These are phyloP conservation scores for Crocallis elinguaria DNA, from an alignment of 2,888 invertebrate genomes.

Conservation along the genomic window DNA sequence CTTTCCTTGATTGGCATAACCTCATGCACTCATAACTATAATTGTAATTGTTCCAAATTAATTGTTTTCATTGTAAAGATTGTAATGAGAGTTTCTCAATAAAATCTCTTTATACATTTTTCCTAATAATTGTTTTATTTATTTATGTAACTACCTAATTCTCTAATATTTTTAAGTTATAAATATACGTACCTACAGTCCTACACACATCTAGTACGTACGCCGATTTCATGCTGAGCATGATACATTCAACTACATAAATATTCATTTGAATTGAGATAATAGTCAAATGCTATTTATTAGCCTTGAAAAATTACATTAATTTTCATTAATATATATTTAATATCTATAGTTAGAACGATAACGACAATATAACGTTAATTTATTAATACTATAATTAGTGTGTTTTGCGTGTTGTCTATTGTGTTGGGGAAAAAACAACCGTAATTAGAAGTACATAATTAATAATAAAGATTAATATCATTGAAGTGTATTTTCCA, in stretches of 20 bases:
- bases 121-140: slow-evolving; percentile 64
- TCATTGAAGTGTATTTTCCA: no score
- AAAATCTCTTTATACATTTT: slow-evolving; percentile 81
- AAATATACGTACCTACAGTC: no score
- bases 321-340: no score
- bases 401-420: not conserved
- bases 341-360: no score
- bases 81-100: slow-evolving; percentile 65
- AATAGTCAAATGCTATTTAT: no score
- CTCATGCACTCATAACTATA: not conserved
- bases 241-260: no score
- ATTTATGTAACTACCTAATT: not conserved
- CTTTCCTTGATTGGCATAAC: not conserved
- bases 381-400: not conserved
- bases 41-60: slow-evolving; percentile 31
- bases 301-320: no score
- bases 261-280: no score
- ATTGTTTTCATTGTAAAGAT: slow-evolving; percentile 51
- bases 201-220: no score
- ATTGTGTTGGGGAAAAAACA: not conserved
- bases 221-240: no score
- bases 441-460: no score
- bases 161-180: not conserved
- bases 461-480: no score
- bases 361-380: not conserved